Evolutionary conservation across 2,113 vertebrate genomes (phyloP), one percentile per base, ranked within the genome.

Genomic region (Illadopsis cleaveri): DNA sequence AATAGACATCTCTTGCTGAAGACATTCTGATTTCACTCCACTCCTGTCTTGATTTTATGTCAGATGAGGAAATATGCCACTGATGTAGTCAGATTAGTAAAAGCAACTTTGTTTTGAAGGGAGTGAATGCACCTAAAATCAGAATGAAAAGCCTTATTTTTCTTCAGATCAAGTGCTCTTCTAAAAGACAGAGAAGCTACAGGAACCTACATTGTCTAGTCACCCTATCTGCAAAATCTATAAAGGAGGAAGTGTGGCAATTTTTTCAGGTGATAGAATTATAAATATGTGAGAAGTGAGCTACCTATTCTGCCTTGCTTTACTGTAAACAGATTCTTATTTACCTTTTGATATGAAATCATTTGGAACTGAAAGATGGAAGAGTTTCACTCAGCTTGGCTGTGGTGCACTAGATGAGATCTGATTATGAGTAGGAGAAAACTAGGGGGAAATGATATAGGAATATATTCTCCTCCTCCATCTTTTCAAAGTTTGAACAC

Each of bases 401-500:
- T 47, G 35, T 64, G 9, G 5, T 60, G 28, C 8, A 37, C 24
- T 28, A 68, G 24, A 24, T 51, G n/a, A 72, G 40, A 64, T 42
- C 35, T 66, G 35, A 73, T n/a, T 75, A 50, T 9, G 22, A 79
- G 17, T 10, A 81, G 35, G 31, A 82, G 25, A 70, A 85, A 58
- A 25, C 1, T 5, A 4, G 10, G 12, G 11, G 18, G 22, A 47
- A 57, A 44, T 31, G 0, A 72, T 3, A 33, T 6, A 54, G 51
- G 22, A 78, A 45, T n/a, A 42, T 42, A 5, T 69, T 81, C 25
- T 82, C 15, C 25, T 91, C 21, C 70, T 77, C 42, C 21, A 25
- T n/a, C 14, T 48, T 62, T 38, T 87, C 11, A 16, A 70, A 54
- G 14, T 27, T 65, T 77, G 38, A 92, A 79, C 14, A 66, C 13